phyloP scores from a whole-genome alignment of 2,113 vertebrate genomes.

The Heterotilapia buettikoferi region DNA sequence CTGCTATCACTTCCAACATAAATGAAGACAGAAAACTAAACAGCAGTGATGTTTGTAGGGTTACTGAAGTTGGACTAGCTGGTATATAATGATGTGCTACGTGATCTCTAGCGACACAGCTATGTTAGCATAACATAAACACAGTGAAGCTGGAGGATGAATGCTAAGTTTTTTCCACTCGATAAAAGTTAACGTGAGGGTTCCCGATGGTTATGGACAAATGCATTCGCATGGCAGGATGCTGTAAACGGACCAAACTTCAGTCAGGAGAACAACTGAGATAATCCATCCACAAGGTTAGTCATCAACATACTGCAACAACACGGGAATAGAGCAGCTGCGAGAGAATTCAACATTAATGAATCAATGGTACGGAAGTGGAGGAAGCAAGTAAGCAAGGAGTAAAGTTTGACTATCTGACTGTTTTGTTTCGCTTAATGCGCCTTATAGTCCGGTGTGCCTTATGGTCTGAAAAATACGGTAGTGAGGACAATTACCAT shows the following conservation, averaged over 20 bases:
- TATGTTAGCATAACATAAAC: background rate
- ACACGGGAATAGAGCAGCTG: rapidly evolving
- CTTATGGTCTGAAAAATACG: background rate
- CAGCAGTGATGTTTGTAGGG: background rate
- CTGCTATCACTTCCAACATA: background rate
- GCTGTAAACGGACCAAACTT: rapidly evolving
- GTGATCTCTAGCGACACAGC: rapidly evolving
- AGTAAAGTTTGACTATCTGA: background rate
- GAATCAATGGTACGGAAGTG: rapidly evolving
- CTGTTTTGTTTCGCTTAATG: background rate
- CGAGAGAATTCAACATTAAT: background rate
- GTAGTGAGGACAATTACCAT: background rate
- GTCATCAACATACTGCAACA: background rate
- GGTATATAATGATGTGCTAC: background rate
- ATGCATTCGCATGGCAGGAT: rapidly evolving
- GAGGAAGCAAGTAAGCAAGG: background rate
- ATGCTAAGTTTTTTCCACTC: rapidly evolving
- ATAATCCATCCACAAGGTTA: background rate
- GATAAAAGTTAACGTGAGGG: rapidly evolving
- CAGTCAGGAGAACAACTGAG: background rate
- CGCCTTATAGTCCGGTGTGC: background rate
- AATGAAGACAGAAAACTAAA: background rate
- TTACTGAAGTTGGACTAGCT: background rate
- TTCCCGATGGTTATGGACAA: background rate
- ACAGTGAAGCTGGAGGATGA: background rate